phyloP scores from a whole-genome alignment of 2,888 invertebrate species.

The Drosophila multiciliata region DNA sequence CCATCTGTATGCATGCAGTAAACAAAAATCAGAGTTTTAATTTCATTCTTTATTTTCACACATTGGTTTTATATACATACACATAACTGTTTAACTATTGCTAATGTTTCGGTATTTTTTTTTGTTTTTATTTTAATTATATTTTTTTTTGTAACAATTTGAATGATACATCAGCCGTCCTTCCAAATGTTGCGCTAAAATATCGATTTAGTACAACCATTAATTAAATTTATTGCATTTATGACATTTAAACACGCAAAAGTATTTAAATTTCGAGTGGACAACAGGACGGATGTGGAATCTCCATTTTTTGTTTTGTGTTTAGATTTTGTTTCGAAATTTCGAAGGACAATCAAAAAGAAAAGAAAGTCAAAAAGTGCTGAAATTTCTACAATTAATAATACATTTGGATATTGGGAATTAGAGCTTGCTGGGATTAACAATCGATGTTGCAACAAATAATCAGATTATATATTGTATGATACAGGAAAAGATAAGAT shows the following conservation, averaged over 20 bases:
- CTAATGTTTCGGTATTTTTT: conserved; percentile 49
- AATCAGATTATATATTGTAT: conserved; percentile 34
- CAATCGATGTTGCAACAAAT: conserved; percentile 64
- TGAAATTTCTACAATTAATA: conserved; percentile 25
- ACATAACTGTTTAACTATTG: conserved; percentile 72
- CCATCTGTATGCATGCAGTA: neutral
- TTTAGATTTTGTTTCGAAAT: conserved; percentile 16
- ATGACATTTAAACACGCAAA: conserved; percentile 53
- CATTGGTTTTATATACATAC: conserved; percentile 68
- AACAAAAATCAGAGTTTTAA: conserved; percentile 19
- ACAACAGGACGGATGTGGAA: conserved; percentile 73
- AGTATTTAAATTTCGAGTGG: conserved; percentile 59
- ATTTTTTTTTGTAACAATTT: conserved; percentile 68
- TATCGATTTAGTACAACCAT: conserved; percentile 75
- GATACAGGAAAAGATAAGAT: conserved; percentile 30
- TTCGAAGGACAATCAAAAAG: too few relatives aligned
- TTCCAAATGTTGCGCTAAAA: conserved; percentile 66
- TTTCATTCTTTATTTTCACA: conserved; percentile 67
- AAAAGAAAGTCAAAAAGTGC: conserved; percentile 12
- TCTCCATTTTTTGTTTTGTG: conserved; percentile 30
- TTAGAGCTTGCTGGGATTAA: conserved; percentile 35
- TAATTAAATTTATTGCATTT: conserved; percentile 58
- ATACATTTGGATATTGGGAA: conserved; percentile 32
- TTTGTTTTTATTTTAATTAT: conserved; percentile 46
- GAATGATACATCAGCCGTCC: conserved; percentile 65